Evolutionary conservation across 2,797 vertebrate species (phyloP).

Genomic region (Anas capensis): DNA sequence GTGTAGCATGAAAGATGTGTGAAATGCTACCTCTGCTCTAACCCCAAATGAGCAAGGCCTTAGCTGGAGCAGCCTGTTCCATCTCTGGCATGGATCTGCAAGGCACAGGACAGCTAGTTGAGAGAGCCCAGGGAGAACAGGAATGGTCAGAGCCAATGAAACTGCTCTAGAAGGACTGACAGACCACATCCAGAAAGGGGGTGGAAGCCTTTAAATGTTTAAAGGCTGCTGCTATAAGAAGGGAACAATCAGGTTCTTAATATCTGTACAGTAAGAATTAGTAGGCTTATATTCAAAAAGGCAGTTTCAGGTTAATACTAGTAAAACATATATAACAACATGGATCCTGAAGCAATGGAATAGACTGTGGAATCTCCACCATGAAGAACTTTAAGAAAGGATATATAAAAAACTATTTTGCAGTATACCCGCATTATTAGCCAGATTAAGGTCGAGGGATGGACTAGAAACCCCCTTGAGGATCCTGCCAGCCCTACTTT

Average conservation of each 20-base stretch:
- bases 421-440: not conserved
- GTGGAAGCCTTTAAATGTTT: not conserved
- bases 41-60: not conserved
- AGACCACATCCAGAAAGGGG: not conserved
- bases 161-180: not conserved
- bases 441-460: accelerated
- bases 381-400: not conserved
- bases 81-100: accelerated
- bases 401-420: not conserved
- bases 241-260: not conserved
- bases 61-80: not conserved
- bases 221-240: not conserved
- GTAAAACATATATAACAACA: not conserved
- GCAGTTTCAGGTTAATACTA: not conserved
- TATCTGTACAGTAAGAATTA: not conserved
- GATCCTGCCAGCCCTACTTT: not conserved
- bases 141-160: not conserved
- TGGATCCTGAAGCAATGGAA: not conserved
- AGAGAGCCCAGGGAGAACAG: not conserved
- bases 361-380: not conserved
- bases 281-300: not conserved
- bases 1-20: not conserved
- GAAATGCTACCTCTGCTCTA: not conserved
- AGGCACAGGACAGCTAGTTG: not conserved
- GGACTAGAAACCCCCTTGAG: not conserved